These are phyloP conservation scores for Eumeta japonica DNA, from an alignment of 1,140 invertebrate genomes.

Conservation along the genomic window DNA sequence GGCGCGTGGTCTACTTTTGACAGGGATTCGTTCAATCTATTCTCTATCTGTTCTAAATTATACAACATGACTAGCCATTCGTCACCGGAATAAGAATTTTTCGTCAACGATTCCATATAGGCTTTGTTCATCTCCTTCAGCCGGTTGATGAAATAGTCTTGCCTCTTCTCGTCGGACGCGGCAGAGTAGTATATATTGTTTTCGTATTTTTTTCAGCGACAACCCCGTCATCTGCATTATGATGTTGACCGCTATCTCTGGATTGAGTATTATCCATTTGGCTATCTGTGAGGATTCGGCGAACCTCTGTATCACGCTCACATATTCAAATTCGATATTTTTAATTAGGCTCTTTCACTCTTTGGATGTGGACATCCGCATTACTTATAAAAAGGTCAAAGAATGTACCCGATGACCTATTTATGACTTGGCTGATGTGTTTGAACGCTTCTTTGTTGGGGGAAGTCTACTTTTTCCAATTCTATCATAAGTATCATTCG, in stretches of 20 bases:
- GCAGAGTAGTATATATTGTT: constrained; percentile 29
- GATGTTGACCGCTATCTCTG: constrained; percentile 32
- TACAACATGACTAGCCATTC: constrained; percentile 50
- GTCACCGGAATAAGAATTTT: constrained; percentile 34
- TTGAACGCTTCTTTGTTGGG: too few species aligned
- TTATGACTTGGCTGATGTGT: too few species aligned
- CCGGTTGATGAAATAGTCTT: constrained; percentile 35
- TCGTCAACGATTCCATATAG: constrained; percentile 41
- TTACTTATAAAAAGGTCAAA: too few species aligned
- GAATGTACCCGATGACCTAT: too few species aligned
- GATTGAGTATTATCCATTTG: constrained; percentile 35
- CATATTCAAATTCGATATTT: constrained; percentile 41
- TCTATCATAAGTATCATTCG: too few species aligned
- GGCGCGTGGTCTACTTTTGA: too few species aligned
- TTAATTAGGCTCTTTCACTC: constrained; percentile 33
- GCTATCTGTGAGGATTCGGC: constrained; percentile 34
- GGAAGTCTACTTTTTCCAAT: too few species aligned
- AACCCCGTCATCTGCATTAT: constrained; percentile 37
- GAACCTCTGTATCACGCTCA: constrained; percentile 32
- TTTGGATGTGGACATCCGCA: too few species aligned
- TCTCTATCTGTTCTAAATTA: constrained; percentile 39
- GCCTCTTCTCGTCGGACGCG: constrained; percentile 26
- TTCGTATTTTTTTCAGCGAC: constrained; percentile 25
- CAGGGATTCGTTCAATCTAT: constrained; percentile 35
- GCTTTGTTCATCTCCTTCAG: constrained; percentile 39